Base-by-base conservation (phyloP, 2,888 invertebrate genomes). In the Ctenicera cuprea region DNA sequence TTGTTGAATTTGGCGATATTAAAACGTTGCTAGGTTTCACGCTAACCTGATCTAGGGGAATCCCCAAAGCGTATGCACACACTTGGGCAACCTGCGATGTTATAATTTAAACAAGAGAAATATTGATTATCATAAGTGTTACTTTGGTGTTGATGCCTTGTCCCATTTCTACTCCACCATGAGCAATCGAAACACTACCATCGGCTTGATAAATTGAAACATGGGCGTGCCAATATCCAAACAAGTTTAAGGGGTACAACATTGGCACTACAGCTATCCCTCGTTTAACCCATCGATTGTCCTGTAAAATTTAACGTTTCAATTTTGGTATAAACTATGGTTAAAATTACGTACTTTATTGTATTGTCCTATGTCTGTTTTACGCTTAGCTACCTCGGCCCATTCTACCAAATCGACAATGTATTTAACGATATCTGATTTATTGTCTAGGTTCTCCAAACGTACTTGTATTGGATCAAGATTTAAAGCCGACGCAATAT, bases 241-340 rank as follows among this genome's bases (percentile, higher is more conserved):
- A 83, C 33, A 89, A 84, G 0, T 85, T 79, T 0, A 92, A 86
- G 0, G 90, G 90, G 87, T 92, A 96, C 79, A 90, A 90, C 90
- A 95, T 91, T 1, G 94, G 90, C 9, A 92, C 88, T 4, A 95
- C 82, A n/a, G 92, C 88, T 0, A 94, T 85, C 0, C 94, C 96
- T 43, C 90, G 90, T 84, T 96, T 96, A 80, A 91, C 94, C 96
- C 96, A 96, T 26, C 94, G 88, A 86, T 96, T 95, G 63, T 89
- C 88, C 91, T 91, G 14, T 9, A 54, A 50, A 20, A 80, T 65
- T 45, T 74, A 38, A 43, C 41, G 11, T 2, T 48, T 54, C 14
- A 3, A 3, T 22, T 12, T 9, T 54, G 12, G 3, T 5, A 14
- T 2, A 11, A 2, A n/a, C 2, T 9, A 54, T 30, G 20, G 9